Percentiles rank a stretch among this genome's conserved stretches.
phyloP scores from a whole-genome alignment of 2,888 invertebrate genomes.

The Leucophora obtusa region DNA sequence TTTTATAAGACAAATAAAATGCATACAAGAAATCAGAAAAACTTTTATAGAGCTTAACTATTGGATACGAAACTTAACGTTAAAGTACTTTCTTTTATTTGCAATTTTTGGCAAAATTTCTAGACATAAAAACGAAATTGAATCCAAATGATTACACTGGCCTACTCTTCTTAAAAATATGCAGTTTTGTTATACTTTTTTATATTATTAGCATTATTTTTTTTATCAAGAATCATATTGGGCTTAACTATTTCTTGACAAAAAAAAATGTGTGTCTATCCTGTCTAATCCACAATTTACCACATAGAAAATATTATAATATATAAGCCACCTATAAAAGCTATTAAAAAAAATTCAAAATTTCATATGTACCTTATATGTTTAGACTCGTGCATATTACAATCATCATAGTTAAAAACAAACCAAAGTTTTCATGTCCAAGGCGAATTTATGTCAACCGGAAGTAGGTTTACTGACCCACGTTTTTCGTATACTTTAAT shows the following conservation, averaged over 20 bases:
- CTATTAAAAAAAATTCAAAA: conserved; percentile 38
- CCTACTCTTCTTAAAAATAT: neutral
- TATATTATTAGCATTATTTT: neutral
- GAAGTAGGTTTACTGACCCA: conserved; percentile 80
- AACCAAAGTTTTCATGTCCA: conserved; percentile 78
- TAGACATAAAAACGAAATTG: too few species aligned
- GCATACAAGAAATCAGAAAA: too few species aligned
- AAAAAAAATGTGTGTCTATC: neutral
- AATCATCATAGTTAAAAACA: conserved; percentile 31
- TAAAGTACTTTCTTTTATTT: too few species aligned
- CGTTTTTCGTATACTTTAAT: conserved; percentile 68
- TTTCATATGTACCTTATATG: neutral
- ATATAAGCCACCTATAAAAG: conserved; percentile 6
- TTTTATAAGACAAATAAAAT: too few species aligned
- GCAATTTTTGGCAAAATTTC: too few species aligned
- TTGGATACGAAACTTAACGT: too few species aligned
- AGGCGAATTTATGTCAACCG: conserved; percentile 79
- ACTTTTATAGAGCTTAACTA: too few species aligned
- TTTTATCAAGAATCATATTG: conserved; percentile 27
- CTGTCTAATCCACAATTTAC: neutral
- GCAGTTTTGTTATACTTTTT: neutral
- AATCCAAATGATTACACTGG: too few species aligned
- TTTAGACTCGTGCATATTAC: neutral
- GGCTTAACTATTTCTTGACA: neutral
- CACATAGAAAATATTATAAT: neutral